Percentiles rank a stretch among this genome's conserved stretches.
phyloP scores from a whole-genome alignment of 2,888 invertebrate species.

The Dermolepida albohirtum region DNA sequence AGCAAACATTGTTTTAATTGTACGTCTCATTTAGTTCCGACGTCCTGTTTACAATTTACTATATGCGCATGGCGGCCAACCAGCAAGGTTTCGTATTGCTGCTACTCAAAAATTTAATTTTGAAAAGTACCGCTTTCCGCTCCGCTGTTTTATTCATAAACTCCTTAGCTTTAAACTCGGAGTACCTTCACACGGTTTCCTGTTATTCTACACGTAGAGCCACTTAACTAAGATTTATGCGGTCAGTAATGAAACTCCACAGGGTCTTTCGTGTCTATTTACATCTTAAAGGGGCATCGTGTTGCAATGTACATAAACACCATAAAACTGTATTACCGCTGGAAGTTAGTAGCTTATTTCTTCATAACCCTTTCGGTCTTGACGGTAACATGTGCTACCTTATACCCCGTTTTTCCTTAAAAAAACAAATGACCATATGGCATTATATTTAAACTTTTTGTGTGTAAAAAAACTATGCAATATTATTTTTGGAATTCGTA shows the following conservation, averaged over 20 bases:
- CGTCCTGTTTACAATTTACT: neutral
- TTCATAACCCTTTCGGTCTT: too few species aligned
- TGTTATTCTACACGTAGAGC: slow-evolving; percentile 48
- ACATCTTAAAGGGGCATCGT: slow-evolving; percentile 12
- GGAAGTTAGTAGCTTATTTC: too few species aligned
- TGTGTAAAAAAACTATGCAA: too few species aligned
- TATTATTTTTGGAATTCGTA: too few species aligned
- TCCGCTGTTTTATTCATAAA: slow-evolving; percentile 33
- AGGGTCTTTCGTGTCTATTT: slow-evolving; percentile 32
- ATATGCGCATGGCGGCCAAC: neutral
- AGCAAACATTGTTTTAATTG: too few species aligned
- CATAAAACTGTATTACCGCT: too few species aligned
- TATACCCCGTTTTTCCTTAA: too few species aligned
- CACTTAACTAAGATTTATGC: slow-evolving; percentile 53
- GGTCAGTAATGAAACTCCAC: slow-evolving; percentile 53
- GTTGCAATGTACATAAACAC: too few species aligned
- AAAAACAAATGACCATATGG: too few species aligned
- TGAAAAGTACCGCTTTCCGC: neutral
- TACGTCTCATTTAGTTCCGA: too few species aligned
- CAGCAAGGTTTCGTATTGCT: neutral
- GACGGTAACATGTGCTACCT: too few species aligned
- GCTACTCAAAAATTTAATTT: slow-evolving; percentile 16
- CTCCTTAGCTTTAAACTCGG: neutral
- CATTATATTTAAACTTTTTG: too few species aligned
- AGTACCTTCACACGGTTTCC: slow-evolving; percentile 22